Conservation (phyloP, 2,888 invertebrate species). For the Erpobdella octoculata region DNA sequence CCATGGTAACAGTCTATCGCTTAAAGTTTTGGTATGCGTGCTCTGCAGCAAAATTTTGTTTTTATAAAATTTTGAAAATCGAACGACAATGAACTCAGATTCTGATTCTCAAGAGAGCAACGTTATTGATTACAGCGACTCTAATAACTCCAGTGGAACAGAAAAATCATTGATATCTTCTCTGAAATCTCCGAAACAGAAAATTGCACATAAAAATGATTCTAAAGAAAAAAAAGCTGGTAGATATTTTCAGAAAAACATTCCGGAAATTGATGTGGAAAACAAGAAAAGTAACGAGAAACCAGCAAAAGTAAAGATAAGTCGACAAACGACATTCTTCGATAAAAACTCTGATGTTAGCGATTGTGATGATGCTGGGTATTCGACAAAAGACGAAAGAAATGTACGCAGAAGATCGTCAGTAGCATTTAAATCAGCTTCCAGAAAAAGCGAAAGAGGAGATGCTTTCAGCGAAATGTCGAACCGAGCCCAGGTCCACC, state of each 20-base stretch:
- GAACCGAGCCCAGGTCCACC: no score
- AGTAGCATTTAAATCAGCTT: background rate
- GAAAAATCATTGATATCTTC: background rate
- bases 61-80: no score
- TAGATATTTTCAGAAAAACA: no score
- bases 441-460: background rate
- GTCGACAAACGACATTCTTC: no score
- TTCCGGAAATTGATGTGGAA: background rate
- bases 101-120: slow-evolving; percentile 4
- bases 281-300: background rate
- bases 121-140: background rate
- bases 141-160: background rate
- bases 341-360: background rate
- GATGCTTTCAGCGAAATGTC: background rate
- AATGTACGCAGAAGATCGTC: background rate
- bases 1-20: no score
- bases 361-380: background rate
- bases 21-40: no score
- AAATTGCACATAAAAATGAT: background rate
- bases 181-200: background rate
- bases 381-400: background rate
- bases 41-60: no score
- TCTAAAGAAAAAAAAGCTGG: background rate
- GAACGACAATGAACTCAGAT: background rate
- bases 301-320: slow-evolving; percentile 2